Evolutionary conservation across 1,140 invertebrate species (phyloP), one percentile per base, ranked within the genome.

Genomic region (Pachypeltis micranthus): DNA sequence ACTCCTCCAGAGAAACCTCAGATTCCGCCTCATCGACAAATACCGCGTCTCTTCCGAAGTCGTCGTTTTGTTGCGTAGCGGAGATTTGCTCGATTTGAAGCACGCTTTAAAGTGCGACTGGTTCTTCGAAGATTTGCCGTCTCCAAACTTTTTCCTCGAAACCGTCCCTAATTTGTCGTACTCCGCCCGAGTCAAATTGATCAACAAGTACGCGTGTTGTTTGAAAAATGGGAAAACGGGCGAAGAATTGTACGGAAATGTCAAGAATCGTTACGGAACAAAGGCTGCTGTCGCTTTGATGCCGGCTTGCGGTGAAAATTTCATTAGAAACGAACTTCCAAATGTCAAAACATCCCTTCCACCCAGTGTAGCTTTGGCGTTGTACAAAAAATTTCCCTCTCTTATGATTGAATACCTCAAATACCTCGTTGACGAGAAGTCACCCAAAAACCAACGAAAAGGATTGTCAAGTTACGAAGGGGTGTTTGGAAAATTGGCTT

Each of bases 171-270:
- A 19, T 1, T 29, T 63, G 28, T 63, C 62, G 3, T 51, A 24
- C 25, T 2, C 54, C 1, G 39, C 55, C 16, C 27, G 62, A 56
- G 2, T 57, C 1, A 63, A 63, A 57, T 27, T 63, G 1, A n/a
- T 63, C 19, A 63, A 63, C 21, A 63, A 63, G 29, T 63, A 63
- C 55, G 54, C 62, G 34, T 28, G 29, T 23, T 28, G 4, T 10
- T 25, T 63, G n/a, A 56, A 63, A 57, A 44, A 63, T 39, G 1
- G n/a, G 16, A 31, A 47, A 58, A 4, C 44, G 2, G 62, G 34
- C 29, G 62, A 57, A 1, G 14, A 26, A n/a, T 28, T 63, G 21
- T 63, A 56, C 24, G 25, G 2, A 28, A 14, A 24, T 19, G 16
- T 57, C 7, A 63, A 63, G 44, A 10, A 44, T 2, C 26, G 51